These are phyloP conservation scores for Tauraco erythrolophus DNA, from an alignment of 2,113 vertebrate species.

Conservation along the genomic window DNA sequence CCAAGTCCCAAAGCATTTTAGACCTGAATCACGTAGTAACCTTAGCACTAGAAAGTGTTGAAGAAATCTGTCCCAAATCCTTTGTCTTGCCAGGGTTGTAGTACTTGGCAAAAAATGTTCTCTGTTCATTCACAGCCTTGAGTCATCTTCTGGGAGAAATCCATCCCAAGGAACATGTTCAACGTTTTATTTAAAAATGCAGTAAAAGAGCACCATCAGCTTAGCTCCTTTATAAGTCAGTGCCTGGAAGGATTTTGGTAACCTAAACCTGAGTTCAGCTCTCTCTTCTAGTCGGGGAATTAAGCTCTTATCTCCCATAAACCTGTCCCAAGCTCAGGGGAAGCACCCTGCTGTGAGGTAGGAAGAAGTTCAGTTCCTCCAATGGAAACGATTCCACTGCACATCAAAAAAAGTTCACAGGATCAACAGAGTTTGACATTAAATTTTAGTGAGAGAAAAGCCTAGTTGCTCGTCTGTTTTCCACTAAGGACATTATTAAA, in stretches of 20 bases:
- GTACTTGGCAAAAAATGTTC: not conserved
- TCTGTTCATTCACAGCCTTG: not conserved
- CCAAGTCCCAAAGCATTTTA: not conserved
- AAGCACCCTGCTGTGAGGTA: fast-evolving
- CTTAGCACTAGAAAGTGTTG: not conserved
- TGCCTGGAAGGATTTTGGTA: not conserved
- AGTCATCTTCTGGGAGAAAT: not conserved
- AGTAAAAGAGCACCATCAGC: not conserved
- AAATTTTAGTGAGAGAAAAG: not conserved
- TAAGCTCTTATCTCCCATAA: not conserved
- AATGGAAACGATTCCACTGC: not conserved
- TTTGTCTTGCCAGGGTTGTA: not conserved
- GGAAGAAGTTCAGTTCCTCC: not conserved
- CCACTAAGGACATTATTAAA: not conserved
- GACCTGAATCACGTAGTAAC: not conserved
- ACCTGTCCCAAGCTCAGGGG: not conserved
- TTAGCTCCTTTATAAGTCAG: not conserved
- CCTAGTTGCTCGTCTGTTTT: not conserved
- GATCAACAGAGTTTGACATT: not conserved
- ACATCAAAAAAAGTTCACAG: not conserved
- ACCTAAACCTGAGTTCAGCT: not conserved
- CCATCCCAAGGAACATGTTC: not conserved
- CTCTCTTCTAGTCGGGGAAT: not conserved
- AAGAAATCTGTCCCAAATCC: not conserved
- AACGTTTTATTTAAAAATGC: not conserved